These are phyloP conservation scores for Neocloeon triangulifer DNA, from an alignment of 1,140 invertebrate species.

Conservation along the genomic window DNA sequence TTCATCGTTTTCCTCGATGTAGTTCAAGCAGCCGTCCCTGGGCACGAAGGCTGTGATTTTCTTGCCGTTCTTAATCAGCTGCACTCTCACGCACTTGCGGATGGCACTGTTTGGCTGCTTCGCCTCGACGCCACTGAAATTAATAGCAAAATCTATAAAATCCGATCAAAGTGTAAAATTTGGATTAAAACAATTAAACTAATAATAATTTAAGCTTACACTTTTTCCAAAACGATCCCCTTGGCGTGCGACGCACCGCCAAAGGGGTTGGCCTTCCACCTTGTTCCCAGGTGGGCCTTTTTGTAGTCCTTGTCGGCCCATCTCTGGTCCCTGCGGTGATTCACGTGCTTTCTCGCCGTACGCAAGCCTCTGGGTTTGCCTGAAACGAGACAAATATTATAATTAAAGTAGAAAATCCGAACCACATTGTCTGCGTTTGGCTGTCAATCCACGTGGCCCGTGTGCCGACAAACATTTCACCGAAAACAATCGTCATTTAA, in stretches of 20 bases:
- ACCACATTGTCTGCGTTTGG: no score
- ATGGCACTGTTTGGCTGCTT: slow-evolving; percentile 90
- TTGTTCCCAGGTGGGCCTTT: slow-evolving; percentile 84
- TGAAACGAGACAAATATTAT: slow-evolving; percentile 13
- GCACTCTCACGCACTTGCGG: slow-evolving; percentile 49
- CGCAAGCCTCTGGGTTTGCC: slow-evolving; percentile 97
- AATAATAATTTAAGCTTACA: no score
- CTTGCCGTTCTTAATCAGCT: slow-evolving; percentile 52
- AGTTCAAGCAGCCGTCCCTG: slow-evolving; percentile 47
- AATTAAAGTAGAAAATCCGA: no score
- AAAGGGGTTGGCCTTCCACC: slow-evolving; percentile 53
- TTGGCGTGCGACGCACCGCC: slow-evolving; percentile 50
- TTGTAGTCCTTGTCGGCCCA: slow-evolving; percentile 99
- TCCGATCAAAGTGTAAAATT: background rate
- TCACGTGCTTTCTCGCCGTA: slow-evolving; percentile 93
- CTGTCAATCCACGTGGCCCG: no score
- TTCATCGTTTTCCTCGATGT: slow-evolving; percentile 53
- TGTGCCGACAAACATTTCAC: no score
- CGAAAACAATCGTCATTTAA: no score
- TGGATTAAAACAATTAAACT: no score
- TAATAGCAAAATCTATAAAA: slow-evolving; percentile 12
- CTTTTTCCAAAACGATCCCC: slow-evolving; percentile 99
- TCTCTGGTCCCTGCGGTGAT: slow-evolving; percentile 86
- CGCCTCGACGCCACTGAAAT: slow-evolving; percentile 91
- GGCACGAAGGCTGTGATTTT: slow-evolving; percentile 56